These are phyloP conservation scores for Schizotus pectinicornis DNA, from an alignment of 2,888 invertebrate species.

Conservation along the genomic window DNA sequence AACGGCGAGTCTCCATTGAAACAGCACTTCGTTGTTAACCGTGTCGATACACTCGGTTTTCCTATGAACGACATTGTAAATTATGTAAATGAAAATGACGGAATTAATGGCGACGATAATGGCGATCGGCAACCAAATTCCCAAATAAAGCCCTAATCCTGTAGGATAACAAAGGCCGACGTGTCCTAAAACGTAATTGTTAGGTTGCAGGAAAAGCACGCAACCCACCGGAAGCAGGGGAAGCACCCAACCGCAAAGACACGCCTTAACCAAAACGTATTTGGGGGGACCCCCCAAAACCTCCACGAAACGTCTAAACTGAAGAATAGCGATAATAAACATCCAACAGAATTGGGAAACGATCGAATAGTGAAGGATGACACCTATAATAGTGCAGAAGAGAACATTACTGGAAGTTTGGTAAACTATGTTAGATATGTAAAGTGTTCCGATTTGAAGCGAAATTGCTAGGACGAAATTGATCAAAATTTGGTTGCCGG, in stretches of 20 bases:
- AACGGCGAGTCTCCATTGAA: slow-evolving; percentile 65
- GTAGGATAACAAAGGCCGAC: slow-evolving; percentile 61
- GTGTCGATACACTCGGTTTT: slow-evolving; percentile 47
- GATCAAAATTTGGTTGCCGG: slow-evolving; percentile 52
- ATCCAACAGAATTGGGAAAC: slow-evolving; percentile 76
- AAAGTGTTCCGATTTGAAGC: slow-evolving; percentile 51
- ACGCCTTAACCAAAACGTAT: slow-evolving; percentile 62
- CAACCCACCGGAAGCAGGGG: slow-evolving; percentile 63
- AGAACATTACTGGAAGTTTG: slow-evolving; percentile 55
- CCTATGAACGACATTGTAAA: slow-evolving; percentile 7
- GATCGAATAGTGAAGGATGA: slow-evolving; percentile 71
- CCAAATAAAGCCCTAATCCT: slow-evolving; percentile 61
- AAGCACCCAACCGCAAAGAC: slow-evolving; percentile 69
- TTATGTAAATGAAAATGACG: slow-evolving; percentile 8
- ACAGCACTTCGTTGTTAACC: slow-evolving; percentile 43
- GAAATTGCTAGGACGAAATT: slow-evolving; percentile 49
- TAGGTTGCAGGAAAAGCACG: slow-evolving; percentile 59
- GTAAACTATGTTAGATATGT: slow-evolving; percentile 43
- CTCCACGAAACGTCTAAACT: slow-evolving; percentile 70
- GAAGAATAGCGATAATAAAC: slow-evolving; percentile 71
- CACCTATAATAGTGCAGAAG: slow-evolving; percentile 65
- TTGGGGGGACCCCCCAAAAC: slow-evolving; percentile 66
- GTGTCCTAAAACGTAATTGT: slow-evolving; percentile 54
- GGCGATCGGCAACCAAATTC: slow-evolving; percentile 62
- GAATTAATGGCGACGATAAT: slow-evolving; percentile 46